phyloP scores from a whole-genome alignment of 2,113 vertebrate species.

The Gracilinanus agilis region DNA sequence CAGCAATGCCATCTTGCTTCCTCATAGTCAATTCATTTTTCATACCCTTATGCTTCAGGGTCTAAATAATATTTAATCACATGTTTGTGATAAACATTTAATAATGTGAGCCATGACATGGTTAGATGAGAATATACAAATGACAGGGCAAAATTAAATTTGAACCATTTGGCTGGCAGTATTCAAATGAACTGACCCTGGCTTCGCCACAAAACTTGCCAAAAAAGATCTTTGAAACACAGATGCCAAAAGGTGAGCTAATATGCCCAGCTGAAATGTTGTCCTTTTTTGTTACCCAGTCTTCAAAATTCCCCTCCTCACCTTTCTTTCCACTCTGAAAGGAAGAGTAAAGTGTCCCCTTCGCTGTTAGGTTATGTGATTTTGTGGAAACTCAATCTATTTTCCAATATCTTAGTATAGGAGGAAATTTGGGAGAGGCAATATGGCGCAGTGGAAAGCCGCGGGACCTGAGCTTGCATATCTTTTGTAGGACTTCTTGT shows the following conservation, averaged over 20 bases:
- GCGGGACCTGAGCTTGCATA: neutral
- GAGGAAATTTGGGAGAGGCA: neutral
- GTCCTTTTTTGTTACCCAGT: neutral
- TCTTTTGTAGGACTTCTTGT: neutral
- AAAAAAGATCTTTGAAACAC: neutral
- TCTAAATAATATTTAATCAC: neutral
- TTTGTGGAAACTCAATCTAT: neutral
- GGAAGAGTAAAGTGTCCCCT: neutral
- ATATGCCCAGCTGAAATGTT: neutral
- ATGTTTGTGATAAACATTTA: neutral
- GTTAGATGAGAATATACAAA: neutral
- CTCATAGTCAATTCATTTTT: neutral
- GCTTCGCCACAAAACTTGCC: neutral
- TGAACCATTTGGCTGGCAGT: neutral
- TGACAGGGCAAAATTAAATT: neutral
- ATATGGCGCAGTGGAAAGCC: no score
- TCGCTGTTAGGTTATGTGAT: neutral
- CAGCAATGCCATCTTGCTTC: neutral
- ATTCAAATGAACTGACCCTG: neutral
- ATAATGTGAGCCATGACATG: neutral
- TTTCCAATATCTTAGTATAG: no score
- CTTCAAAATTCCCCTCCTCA: neutral
- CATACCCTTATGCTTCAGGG: neutral
- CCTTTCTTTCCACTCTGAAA: neutral
- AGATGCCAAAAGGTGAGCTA: neutral